Conservation (phyloP, 2,113 vertebrate genomes). For the Colaptes auratus region DNA sequence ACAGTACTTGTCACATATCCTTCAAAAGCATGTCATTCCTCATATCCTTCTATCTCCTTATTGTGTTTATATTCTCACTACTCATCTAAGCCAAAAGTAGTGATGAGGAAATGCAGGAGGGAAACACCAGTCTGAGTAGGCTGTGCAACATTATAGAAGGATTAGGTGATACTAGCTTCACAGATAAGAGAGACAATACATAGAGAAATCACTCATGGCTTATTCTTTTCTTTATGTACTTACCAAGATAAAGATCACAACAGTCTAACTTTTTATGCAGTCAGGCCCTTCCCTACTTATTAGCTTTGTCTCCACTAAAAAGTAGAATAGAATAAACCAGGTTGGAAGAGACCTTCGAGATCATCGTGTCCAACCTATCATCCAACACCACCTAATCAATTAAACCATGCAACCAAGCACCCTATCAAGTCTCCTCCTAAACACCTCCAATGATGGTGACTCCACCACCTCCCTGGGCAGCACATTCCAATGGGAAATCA, state of each 20-base stretch:
- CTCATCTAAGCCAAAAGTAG: neutral
- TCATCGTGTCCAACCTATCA: no score
- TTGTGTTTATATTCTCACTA: neutral
- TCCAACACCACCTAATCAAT: no score
- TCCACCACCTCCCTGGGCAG: no score
- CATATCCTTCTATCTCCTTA: neutral
- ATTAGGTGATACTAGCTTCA: neutral
- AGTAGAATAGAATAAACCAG: no score
- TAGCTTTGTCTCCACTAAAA: neutral
- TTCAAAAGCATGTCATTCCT: neutral
- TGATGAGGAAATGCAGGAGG: neutral
- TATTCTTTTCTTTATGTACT: neutral
- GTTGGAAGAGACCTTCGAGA: no score
- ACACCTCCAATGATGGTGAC: no score
- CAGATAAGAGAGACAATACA: neutral
- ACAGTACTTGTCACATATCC: rapidly evolving
- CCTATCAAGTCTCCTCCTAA: no score
- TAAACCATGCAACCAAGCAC: no score
- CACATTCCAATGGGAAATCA: no score
- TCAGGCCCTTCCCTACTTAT: neutral
- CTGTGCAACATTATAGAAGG: neutral
- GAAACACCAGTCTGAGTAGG: no score
- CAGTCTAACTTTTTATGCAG: neutral
- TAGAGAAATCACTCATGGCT: neutral
- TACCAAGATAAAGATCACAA: neutral